Conservation (phyloP, 2,888 invertebrate species). For the Gnatocerus cornutus region DNA sequence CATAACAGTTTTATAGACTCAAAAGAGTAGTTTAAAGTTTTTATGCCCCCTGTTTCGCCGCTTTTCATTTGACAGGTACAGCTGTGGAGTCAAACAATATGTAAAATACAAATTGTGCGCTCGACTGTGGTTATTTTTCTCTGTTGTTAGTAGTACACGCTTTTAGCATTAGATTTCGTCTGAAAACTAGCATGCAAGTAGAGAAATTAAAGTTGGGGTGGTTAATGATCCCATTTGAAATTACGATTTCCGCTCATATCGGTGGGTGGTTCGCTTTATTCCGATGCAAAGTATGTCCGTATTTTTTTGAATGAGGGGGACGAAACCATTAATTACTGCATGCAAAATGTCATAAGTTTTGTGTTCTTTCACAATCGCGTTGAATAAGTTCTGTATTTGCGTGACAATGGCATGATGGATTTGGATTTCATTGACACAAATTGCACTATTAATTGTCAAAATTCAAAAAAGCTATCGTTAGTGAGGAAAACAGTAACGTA, state of each 20-base stretch:
- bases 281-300: slow-evolving; percentile 26
- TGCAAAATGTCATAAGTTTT: slow-evolving; percentile 42
- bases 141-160: background rate
- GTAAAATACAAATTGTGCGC: background rate
- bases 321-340: slow-evolving; percentile 42
- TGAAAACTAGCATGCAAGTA: background rate
- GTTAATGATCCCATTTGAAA: slow-evolving; percentile 14
- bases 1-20: slow-evolving; percentile 6
- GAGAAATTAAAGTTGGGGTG: slow-evolving; percentile 20
- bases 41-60: slow-evolving; percentile 1
- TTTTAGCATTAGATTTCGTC: slow-evolving; percentile 1
- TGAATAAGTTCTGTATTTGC: slow-evolving; percentile 42
- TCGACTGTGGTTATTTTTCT: background rate
- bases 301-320: slow-evolving; percentile 32
- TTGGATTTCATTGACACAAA: slow-evolving; percentile 36
- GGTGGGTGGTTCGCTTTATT: slow-evolving; percentile 25
- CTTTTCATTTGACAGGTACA: slow-evolving; percentile 6
- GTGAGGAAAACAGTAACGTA: slow-evolving; percentile 5
- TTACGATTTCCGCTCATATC: slow-evolving; percentile 15
- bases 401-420: slow-evolving; percentile 41
- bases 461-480: slow-evolving; percentile 13
- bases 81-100: background rate
- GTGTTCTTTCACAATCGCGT: slow-evolving; percentile 39
- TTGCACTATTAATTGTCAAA: slow-evolving; percentile 36
- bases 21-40: background rate